phyloP scores from a whole-genome alignment of 2,797 vertebrate genomes.

The Argya squamiceps region DNA sequence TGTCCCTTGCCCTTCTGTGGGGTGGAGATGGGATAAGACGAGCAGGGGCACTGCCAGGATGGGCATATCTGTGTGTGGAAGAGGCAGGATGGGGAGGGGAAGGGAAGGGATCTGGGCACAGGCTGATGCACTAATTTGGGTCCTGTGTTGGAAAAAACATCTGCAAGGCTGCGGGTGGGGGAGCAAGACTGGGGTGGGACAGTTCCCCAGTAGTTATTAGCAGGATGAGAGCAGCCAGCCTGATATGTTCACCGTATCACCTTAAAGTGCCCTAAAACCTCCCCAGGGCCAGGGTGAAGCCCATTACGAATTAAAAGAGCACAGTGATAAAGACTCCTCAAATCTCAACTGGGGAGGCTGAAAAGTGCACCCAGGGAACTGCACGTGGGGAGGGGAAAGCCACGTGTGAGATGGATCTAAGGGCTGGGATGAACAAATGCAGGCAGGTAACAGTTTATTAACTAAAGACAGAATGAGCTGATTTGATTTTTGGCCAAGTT shows the following conservation, averaged over 20 bases:
- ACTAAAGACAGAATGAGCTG: neutral
- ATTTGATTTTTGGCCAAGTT: neutral
- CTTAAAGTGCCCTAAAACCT: neutral
- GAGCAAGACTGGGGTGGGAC: neutral
- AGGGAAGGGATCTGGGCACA: neutral
- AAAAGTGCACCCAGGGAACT: neutral
- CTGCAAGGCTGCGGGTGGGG: neutral
- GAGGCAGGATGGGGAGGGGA: neutral
- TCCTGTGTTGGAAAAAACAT: neutral
- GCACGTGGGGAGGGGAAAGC: neutral
- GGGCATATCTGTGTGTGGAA: fast-evolving
- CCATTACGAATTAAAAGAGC: neutral
- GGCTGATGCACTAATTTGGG: fast-evolving
- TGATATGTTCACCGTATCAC: fast-evolving
- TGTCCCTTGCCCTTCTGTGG: neutral
- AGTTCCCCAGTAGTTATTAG: neutral
- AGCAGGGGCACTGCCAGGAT: neutral
- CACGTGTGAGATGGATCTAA: fast-evolving
- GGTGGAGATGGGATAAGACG: neutral
- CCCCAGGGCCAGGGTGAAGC: neutral
- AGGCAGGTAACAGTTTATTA: neutral
- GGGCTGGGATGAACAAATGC: neutral
- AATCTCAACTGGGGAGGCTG: neutral
- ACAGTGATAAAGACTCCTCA: neutral
- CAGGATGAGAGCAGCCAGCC: neutral